phyloP scores from a whole-genome alignment of 2,797 vertebrate species.

The Steatocranus sp. region DNA sequence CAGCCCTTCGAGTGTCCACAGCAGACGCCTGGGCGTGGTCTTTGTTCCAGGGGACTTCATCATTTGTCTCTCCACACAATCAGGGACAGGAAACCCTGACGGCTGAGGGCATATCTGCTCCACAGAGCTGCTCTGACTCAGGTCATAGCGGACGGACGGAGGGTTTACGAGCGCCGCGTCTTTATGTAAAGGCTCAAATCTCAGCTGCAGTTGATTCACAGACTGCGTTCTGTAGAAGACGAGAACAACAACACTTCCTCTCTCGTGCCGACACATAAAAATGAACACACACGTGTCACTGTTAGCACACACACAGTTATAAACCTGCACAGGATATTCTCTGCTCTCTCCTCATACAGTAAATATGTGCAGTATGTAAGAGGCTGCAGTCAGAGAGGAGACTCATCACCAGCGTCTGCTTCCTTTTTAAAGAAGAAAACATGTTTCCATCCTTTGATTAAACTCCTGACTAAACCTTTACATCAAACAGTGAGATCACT shows the following conservation, averaged over 20 bases:
- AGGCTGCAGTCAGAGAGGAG: background rate
- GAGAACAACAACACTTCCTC: background rate
- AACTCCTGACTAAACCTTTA: rapidly evolving
- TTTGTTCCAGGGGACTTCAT: background rate
- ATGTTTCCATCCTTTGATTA: rapidly evolving
- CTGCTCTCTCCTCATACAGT: background rate
- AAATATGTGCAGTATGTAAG: background rate
- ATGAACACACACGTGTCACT: background rate
- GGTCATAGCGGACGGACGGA: background rate
- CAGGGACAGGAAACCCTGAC: background rate
- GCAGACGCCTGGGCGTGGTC: background rate
- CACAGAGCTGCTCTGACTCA: background rate
- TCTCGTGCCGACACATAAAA: background rate
- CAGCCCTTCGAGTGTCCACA: background rate
- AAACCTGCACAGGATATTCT: conserved; percentile 1
- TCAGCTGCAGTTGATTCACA: conserved; percentile 6
- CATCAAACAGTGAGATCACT: background rate
- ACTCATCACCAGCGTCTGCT: background rate
- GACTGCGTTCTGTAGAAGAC: background rate
- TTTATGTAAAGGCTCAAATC: background rate
- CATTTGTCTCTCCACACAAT: background rate
- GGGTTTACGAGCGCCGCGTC: background rate
- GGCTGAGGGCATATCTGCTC: background rate
- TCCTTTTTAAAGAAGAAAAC: background rate
- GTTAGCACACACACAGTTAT: background rate